Evolutionary conservation across 2,113 vertebrate species (phyloP), one percentile per base, ranked within the genome.

Genomic region (Telmatochromis sp.): DNA sequence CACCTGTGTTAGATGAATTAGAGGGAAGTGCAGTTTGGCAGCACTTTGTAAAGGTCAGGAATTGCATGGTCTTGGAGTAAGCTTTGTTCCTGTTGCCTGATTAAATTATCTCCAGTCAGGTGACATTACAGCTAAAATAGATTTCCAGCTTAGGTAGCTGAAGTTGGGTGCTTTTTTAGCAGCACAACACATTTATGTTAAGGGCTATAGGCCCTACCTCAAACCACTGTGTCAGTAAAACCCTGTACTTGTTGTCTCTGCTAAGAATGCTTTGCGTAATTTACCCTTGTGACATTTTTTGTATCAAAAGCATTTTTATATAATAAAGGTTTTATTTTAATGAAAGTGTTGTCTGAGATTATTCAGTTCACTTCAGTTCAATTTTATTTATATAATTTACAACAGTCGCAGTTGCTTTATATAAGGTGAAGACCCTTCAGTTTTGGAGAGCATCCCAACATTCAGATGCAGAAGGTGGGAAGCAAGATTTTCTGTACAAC

Each of bases 271-370:
- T 94, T 94, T 92, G 81, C 95, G 86, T 93, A 95, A 92, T 93
- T 92, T 93, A 94, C 93, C 94, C 89, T 94, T 90, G 87, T 94
- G 94, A 95, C 86, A 78, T 51, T 95, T 96, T 96, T 96, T 96
- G 91, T 96, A 97, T 96, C 91, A 95, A 95, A 96, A 95, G 90
- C 95, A 95, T 95, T 96, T 96, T 96, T 97, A 96, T 96, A 96
- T 96, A 97, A 96, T 97, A 97, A 97, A 97, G 96, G 94, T 95
- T 97, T 87, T 97, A 96, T 97, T 97, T 97, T 96, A 96, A 95
- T 80, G 92, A 96, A 89, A 5, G 17, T 65, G 55, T 90, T 83
- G 28, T 35, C 6, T 73, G 58, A 83, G 9, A 73, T 57, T 35
- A 28, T 47, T 70, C 15, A 12, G 23, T 45, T 75, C 11, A 45